Evolutionary conservation across 1,140 invertebrate species (phyloP), one percentile per base, ranked within the genome.

Genomic region (Pseudobourletiella spinata): DNA sequence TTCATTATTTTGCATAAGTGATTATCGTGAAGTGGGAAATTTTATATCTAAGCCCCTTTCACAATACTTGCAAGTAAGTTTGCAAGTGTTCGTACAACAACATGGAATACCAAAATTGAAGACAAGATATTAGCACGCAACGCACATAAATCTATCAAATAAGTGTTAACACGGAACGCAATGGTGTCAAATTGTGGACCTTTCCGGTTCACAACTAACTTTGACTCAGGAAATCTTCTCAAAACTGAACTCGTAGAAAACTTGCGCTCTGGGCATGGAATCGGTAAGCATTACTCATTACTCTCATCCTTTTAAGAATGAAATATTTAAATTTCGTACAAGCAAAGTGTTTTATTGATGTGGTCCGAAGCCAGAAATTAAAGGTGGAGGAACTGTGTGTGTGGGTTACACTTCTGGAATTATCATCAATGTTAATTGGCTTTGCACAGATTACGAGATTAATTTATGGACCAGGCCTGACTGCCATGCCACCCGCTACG

Each of bases 391-490:
- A n/a, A n/a, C n/a, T n/a, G n/a, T n/a, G n/a, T n/a, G n/a, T n/a
- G n/a, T n/a, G n/a, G n/a, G n/a, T n/a, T n/a, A n/a, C n/a, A n/a
- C n/a, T 61, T 32, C 18, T 48, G 43, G 29, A 28, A 57, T 70
- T 51, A 30, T 43, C 35, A 51, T 57, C 54, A 64, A 71, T 61
- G 6, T 65, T 59, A n/a, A n/a, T n/a, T n/a, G n/a, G n/a, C 22
- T 51, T 46, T 48, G 39, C 60, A 2, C 44, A 65, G 85, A 89
- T 71, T 84, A 84, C 78, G 90, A 93, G 75, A 91, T 91, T 73
- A 90, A 93, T 76, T 74, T 94, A 22, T 95, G 91, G 91, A 94
- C 91, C 1, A 84, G 83, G 66, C 88, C 88, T 2, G 92, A 95
- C 74, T 92, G 89, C 79, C 82, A 81, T 63, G 90, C 87, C 28